These are phyloP conservation scores for Leptosomus discolor DNA, from an alignment of 2,113 vertebrate genomes.

Conservation along the genomic window DNA sequence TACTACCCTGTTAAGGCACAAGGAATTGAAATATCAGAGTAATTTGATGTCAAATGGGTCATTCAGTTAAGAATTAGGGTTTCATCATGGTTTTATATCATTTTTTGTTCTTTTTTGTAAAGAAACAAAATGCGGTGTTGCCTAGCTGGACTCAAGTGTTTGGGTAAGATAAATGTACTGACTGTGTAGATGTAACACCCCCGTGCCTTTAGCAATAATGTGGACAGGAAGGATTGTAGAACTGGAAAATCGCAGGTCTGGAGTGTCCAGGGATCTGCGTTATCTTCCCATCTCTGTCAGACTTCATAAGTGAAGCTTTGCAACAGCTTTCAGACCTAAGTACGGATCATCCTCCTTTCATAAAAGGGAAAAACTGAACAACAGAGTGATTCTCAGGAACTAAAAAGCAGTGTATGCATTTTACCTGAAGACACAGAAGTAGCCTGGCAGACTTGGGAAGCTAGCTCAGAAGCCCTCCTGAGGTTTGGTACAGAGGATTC, in stretches of 20 bases:
- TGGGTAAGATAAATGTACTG: not conserved
- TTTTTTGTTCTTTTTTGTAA: not conserved
- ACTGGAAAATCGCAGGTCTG: not conserved
- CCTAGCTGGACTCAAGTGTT: not conserved
- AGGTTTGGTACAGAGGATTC: not conserved
- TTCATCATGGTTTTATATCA: not conserved
- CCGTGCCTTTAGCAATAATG: not conserved
- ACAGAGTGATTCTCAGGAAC: not conserved
- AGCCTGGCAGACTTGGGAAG: not conserved
- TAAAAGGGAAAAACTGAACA: not conserved
- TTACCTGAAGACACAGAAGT: not conserved
- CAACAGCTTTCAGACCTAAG: not conserved
- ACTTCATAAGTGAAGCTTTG: not conserved
- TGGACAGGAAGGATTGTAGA: not conserved
- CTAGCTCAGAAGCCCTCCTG: not conserved
- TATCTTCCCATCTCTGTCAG: not conserved
- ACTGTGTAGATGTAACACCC: not conserved
- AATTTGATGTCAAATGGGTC: not conserved
- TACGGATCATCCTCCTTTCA: not conserved
- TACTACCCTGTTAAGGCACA: not conserved
- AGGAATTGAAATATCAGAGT: slow-evolving; percentile 9
- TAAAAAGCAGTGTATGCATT: not conserved
- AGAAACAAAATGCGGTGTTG: not conserved
- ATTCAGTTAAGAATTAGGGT: slow-evolving; percentile 7
- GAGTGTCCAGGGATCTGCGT: not conserved